phyloP scores from a whole-genome alignment of 2,888 invertebrate genomes.

The Leucozona laternaria region DNA sequence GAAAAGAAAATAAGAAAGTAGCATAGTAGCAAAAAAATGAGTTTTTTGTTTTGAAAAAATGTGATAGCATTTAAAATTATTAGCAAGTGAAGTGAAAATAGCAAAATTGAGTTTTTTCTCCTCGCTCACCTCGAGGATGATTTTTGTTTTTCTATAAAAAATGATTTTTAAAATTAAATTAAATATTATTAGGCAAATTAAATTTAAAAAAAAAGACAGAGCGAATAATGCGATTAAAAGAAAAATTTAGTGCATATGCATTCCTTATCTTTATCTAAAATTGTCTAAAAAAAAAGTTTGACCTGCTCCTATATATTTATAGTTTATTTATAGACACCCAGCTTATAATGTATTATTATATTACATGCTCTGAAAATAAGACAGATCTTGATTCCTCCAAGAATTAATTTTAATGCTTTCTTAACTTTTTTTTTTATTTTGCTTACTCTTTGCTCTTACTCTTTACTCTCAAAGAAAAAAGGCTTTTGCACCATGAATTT shows the following conservation, averaged over 20 bases:
- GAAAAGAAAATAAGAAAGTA: conserved; percentile 52
- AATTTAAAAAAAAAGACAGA: conserved; percentile 53
- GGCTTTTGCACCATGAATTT: too few species aligned
- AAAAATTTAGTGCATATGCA: conserved; percentile 70
- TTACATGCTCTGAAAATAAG: conserved; percentile 20
- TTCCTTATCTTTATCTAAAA: conserved; percentile 52
- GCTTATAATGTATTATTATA: conserved; percentile 4
- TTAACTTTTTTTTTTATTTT: neutral
- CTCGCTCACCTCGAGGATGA: conserved; percentile 74
- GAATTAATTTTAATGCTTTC: neutral
- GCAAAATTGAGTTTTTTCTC: conserved; percentile 65
- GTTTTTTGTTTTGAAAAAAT: conserved; percentile 39
- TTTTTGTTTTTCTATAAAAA: conserved; percentile 40
- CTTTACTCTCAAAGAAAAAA: too few species aligned
- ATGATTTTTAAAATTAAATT: conserved; percentile 47
- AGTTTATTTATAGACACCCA: conserved; percentile 6
- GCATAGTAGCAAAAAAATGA: conserved; percentile 69
- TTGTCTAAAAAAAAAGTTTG: conserved; percentile 30
- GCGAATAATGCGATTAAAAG: conserved; percentile 68
- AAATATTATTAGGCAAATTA: conserved; percentile 62
- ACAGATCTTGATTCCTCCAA: conserved; percentile 7
- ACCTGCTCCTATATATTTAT: conserved; percentile 6
- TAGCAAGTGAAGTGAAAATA: conserved; percentile 70
- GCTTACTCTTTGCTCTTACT: too few species aligned
- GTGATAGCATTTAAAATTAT: conserved; percentile 58